Conservation (phyloP, 1,140 invertebrate genomes). For the Sipha flava region DNA sequence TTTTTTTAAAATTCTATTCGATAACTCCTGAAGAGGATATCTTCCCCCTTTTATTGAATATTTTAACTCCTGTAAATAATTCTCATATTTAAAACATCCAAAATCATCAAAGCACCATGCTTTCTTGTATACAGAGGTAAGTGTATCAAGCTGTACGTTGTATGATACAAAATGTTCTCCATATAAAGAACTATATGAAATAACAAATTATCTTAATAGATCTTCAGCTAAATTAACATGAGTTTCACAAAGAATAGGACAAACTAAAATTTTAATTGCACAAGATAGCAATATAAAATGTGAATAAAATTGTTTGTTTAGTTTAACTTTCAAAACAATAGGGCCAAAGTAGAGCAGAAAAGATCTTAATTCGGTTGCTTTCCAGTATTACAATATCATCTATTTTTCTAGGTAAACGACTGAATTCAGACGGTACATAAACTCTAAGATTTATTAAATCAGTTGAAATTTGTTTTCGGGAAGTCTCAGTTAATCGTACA, state of each 20-base stretch:
- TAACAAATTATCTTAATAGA: background rate
- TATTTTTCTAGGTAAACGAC: background rate
- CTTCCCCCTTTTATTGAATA: too few species aligned
- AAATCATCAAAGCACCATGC: too few species aligned
- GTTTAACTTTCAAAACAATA: background rate
- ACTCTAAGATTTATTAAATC: too few species aligned
- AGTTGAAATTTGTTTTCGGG: background rate
- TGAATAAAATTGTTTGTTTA: background rate
- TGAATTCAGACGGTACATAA: too few species aligned
- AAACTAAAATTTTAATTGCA: background rate
- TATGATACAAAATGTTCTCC: too few species aligned
- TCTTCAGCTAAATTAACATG: background rate
- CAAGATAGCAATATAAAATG: background rate
- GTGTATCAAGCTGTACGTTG: too few species aligned
- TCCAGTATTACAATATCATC: background rate
- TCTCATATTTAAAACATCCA: too few species aligned
- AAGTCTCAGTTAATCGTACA: background rate
- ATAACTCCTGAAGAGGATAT: too few species aligned
- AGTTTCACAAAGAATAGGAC: background rate
- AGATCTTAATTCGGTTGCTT: background rate
- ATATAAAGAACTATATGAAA: too few species aligned
- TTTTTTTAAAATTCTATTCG: too few species aligned
- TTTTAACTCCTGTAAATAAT: too few species aligned
- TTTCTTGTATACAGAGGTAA: too few species aligned
- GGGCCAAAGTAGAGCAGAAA: background rate